Conservation (phyloP, 2,888 invertebrate genomes). For the Orthosia gothica region DNA sequence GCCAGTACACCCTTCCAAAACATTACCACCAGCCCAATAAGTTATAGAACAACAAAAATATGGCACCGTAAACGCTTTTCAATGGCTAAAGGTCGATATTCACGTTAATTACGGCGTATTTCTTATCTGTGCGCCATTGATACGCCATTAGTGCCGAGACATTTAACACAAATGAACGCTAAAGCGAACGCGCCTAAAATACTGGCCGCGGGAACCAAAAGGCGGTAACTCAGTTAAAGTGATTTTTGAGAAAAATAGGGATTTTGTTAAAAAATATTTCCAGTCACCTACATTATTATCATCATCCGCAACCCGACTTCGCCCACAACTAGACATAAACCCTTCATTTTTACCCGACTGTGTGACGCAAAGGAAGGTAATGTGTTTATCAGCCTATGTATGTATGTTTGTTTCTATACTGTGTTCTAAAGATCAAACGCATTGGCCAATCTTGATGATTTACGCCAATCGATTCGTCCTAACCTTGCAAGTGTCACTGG, state of each 20-base stretch:
- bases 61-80: slow-evolving; percentile 65
- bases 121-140: slow-evolving; percentile 78
- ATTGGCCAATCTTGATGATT: no score
- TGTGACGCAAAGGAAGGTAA: no score
- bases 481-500: no score
- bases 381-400: no score
- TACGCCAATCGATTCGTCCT: no score
- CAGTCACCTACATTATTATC: no score
- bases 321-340: no score
- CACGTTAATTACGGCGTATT: slow-evolving; percentile 75
- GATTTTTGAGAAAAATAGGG: not conserved
- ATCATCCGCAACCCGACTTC: no score
- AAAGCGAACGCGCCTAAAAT: slow-evolving; percentile 64
- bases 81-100: slow-evolving; percentile 65
- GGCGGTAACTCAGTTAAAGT: not conserved
- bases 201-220: not conserved
- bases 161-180: slow-evolving; percentile 76
- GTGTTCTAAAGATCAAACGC: no score
- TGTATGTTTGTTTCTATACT: no score
- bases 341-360: no score
- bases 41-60: slow-evolving; percentile 71
- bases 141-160: slow-evolving; percentile 77
- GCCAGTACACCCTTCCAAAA: slow-evolving; percentile 38
- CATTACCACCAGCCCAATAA: slow-evolving; percentile 54
- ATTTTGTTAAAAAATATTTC: no score